Conservation (phyloP, 2,797 vertebrate species). For the Melanotaenia maccullochi region DNA sequence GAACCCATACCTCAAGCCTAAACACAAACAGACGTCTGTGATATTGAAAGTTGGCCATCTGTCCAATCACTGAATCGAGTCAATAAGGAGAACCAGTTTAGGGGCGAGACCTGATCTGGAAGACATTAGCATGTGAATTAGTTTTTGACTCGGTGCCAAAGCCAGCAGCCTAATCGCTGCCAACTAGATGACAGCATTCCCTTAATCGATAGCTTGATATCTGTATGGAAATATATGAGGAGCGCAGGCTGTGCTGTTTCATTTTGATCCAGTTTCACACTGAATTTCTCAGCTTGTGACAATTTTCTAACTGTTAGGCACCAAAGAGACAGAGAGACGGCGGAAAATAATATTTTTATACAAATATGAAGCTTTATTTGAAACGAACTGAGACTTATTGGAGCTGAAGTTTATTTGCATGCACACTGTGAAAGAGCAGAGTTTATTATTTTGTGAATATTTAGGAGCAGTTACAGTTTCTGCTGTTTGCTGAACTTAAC, state of each 20-base stretch:
- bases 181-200: slow-evolving; percentile 76
- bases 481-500: not conserved
- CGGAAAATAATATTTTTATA: slow-evolving; percentile 19
- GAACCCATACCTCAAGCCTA: slow-evolving; percentile 50
- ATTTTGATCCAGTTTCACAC: slow-evolving; percentile 37
- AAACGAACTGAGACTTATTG: slow-evolving; percentile 1
- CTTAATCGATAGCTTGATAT: slow-evolving; percentile 80
- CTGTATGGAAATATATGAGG: slow-evolving; percentile 75
- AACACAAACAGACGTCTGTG: slow-evolving; percentile 79
- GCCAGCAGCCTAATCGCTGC: slow-evolving; percentile 74
- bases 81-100: slow-evolving; percentile 81
- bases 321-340: slow-evolving; percentile 8
- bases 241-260: slow-evolving; percentile 37
- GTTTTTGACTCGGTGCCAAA: slow-evolving; percentile 80
- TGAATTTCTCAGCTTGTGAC: slow-evolving; percentile 32
- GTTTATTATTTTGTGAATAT: not conserved
- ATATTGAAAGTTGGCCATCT: slow-evolving; percentile 83
- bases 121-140: slow-evolving; percentile 86
- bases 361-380: slow-evolving; percentile 20
- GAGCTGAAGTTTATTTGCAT: not conserved
- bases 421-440: not conserved
- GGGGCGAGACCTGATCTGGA: slow-evolving; percentile 81
- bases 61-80: slow-evolving; percentile 82
- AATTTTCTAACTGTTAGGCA: slow-evolving; percentile 3
- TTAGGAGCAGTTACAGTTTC: not conserved